Base-by-base conservation (phyloP, 2,888 invertebrate species). In the Gerosis bhagava region DNA sequence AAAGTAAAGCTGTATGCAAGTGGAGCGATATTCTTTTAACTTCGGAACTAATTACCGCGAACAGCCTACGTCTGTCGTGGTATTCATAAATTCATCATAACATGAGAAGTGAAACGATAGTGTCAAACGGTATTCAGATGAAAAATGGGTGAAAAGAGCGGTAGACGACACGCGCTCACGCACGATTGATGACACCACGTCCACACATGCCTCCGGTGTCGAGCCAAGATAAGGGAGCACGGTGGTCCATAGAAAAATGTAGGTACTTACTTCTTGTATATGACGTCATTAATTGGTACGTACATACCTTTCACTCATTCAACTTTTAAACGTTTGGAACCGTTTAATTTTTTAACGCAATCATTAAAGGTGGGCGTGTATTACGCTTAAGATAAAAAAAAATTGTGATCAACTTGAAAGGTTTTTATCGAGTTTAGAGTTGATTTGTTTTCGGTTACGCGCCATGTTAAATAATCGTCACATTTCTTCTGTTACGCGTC, bases 121-220 rank as follows among this genome's bases (percentile, higher is more conserved):
- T 50, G 59, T 64, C 60, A 49, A 53, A 46, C 50, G 52, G 45
- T 54, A 51, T 56, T 50, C 52, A 50, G 54, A 65, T 69, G 73
- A 76, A 63, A 69, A 71, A 73, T 71, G 62, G 62, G 58, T 56
- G 64, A 63, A 67, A 67, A 65, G 57, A 53, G 65, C 56, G 57
- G 61, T 56, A 61, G 65, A 56, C 57, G 61, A 66, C 66, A 56
- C 60, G 57, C 59, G 67, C 62, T 51, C 48, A 63, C 57, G 59
- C 63, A 74, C 59, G 69, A 82, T 79, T 82, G 75, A 80, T 83
- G 79, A 68, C 69, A 58, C 51, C 58, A 52, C 56, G 69, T 66
- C 73, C 58, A 50, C 67, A 59, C 61, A 54, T 59, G 56, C 57
- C 55, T 57, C 19, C 50, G 50, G 53, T 52, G 59, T 58, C 59